Evolutionary conservation across 1,140 invertebrate species (phyloP), one percentile per base, ranked within the genome.

Genomic region (Periplaneta americana): DNA sequence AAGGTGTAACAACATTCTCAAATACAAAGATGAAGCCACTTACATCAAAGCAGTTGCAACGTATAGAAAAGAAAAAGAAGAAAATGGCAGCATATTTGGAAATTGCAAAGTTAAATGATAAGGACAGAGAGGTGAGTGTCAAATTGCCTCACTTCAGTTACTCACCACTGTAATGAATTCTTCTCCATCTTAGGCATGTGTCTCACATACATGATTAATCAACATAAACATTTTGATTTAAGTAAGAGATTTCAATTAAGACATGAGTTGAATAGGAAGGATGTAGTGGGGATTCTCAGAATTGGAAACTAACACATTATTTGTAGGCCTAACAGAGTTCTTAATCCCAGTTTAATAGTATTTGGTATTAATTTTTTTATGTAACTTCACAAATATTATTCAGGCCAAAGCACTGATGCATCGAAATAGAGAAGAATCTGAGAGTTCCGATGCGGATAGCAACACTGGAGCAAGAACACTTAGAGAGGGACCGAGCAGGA

Each of bases 21-120:
- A 11, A 66, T 66, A 66, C n/a, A 66, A 34, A 66, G 15, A 81
- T 81, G 81, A 81, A 35, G 82, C 82, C 83, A 36, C 75, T 82
- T 17, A 87, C 85, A n/a, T 81, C 84, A 6, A 91, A 90, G 84
- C 89, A 91, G 84, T 85, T 87, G 35, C 87, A 88, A 84, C 88
- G 92, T 82, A 87, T 90, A 81, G 91, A 93, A 83, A 93, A 90
- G 79, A 93, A 93, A 83, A 90, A 90, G 83, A 91, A 91, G 85
- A 93, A 93, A 88, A 88, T 92, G 84, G 88, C 89, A 31, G 92
- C 92, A 5, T 87, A 92, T 83, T 88, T 92, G 22, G 90, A 92
- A 86, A 87, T 93, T 74, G 88, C 91, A 37, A 90, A 91, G 86
- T 86, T 93, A 35, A 93, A 93, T 85, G 91, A 93, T 82, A 88